A percentile compares a stretch with the other conserved stretches of the same genome.
phyloP scores from a whole-genome alignment of 2,797 vertebrate genomes.

The Melanotaenia pygmaea region DNA sequence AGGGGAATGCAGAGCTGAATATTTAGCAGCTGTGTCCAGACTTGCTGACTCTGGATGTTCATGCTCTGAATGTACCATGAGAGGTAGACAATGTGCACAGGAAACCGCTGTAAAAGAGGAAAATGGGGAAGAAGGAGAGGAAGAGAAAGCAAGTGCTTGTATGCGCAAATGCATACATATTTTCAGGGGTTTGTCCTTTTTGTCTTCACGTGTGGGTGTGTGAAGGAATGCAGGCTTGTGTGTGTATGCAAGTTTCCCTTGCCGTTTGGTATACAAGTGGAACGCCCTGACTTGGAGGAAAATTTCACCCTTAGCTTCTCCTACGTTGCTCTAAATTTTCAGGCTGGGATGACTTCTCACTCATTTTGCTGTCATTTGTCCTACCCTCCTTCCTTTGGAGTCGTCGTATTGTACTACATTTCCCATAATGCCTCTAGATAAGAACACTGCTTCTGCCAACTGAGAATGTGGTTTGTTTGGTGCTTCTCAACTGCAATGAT shows the following conservation, averaged over 20 bases:
- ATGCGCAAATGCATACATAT: conserved; percentile 23
- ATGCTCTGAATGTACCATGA: conserved; percentile 75
- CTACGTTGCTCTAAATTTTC: conserved; percentile 59
- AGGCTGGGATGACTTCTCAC: conserved; percentile 29
- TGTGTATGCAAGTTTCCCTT: conserved; percentile 55
- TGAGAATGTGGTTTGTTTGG: conserved; percentile 1
- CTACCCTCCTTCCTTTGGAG: conserved; percentile 8
- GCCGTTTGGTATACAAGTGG: conserved; percentile 43
- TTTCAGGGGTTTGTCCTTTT: conserved; percentile 18
- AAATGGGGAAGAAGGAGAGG: conserved; percentile 29
- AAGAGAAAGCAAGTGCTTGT: conserved; percentile 34
- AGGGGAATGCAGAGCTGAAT: conserved; percentile 65
- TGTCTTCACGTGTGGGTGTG: conserved; percentile 15
- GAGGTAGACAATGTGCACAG: conserved; percentile 48
- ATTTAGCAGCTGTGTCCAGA: conserved; percentile 80
- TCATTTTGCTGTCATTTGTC: conserved; percentile 30
- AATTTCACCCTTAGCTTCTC: conserved; percentile 61
- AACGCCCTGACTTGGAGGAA: conserved; percentile 72
- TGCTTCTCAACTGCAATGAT: not conserved
- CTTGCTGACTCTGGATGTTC: conserved; percentile 80
- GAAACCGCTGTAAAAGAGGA: conserved; percentile 37
- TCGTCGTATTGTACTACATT: conserved; percentile 29
- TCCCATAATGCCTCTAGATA: conserved; percentile 48
- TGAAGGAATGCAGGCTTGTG: conserved; percentile 40
- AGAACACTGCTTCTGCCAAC: not conserved